Percentiles rank a stretch among this genome's conserved stretches.
These are phyloP conservation scores for Geotrupes spiniger DNA, from an alignment of 2,888 invertebrate species.

Conservation along the genomic window DNA sequence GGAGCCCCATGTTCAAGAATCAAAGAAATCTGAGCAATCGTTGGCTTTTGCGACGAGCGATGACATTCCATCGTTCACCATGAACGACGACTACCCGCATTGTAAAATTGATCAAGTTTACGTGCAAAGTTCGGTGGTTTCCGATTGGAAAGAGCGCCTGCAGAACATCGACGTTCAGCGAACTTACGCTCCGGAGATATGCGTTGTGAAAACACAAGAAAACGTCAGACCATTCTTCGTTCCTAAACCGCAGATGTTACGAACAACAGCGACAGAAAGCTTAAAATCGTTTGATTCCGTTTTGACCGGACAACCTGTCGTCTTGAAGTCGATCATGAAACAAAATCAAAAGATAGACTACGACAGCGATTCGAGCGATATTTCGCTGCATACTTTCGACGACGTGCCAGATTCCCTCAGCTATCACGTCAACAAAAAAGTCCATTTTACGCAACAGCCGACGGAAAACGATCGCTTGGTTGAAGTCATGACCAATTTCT, in stretches of 20 bases:
- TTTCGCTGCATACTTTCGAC: constrained; percentile 20
- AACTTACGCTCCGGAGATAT: constrained; percentile 37
- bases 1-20: constrained; percentile 40
- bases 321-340: constrained; percentile 41
- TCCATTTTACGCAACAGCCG: constrained; percentile 32
- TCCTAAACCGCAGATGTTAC: constrained; percentile 12
- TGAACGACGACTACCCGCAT: too few relatives aligned
- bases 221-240: constrained; percentile 30
- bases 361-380: constrained; percentile 21
- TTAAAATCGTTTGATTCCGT: constrained; percentile 15
- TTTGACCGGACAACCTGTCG: constrained; percentile 32
- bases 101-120: constrained; percentile 4
- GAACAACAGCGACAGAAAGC: constrained; percentile 14
- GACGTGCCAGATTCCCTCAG: constrained; percentile 37
- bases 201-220: constrained; percentile 26
- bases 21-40: constrained; percentile 12
- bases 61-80: constrained; percentile 11
- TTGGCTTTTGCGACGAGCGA: constrained; percentile 9
- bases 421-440: constrained; percentile 39
- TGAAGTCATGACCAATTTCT: constrained; percentile 47
- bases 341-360: constrained; percentile 13
- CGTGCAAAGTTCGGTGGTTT: constrained; percentile 4
- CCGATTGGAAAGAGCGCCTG: constrained; percentile 22
- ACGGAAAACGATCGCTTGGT: constrained; percentile 38
- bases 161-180: constrained; percentile 14